Conservation (phyloP, 2,113 vertebrate genomes). For the Terrapene triunguis region DNA sequence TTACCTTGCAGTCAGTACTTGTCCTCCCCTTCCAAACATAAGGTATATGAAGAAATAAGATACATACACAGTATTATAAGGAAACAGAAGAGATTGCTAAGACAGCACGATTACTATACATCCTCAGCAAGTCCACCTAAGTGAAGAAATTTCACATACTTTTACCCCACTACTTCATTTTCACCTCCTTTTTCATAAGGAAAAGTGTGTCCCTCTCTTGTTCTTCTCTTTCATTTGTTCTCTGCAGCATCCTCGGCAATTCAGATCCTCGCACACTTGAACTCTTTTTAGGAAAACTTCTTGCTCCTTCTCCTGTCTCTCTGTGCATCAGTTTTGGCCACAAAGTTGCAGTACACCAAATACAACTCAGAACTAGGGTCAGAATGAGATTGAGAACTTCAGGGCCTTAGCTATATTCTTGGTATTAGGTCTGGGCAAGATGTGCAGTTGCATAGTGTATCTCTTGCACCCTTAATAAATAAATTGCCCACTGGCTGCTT, state of each 20-base stretch:
- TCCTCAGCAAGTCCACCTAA: not conserved
- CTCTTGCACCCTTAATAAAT: constrained; percentile 43
- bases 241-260: not conserved
- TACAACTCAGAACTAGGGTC: not conserved
- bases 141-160: not conserved
- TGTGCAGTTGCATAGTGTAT: constrained; percentile 32
- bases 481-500: constrained; percentile 41
- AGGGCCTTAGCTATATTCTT: not conserved
- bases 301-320: not conserved
- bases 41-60: constrained; percentile 38
- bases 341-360: not conserved
- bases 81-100: constrained; percentile 43
- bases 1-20: constrained; percentile 24
- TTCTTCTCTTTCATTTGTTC: not conserved
- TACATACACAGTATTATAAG: constrained; percentile 39
- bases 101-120: constrained; percentile 37
- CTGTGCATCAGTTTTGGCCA: constrained; percentile 1
- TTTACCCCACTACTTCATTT: constrained; percentile 28
- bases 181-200: not conserved
- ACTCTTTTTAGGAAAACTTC: constrained; percentile 25
- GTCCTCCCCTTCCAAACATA: constrained; percentile 12
- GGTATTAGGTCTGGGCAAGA: constrained; percentile 28
- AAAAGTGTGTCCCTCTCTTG: too few species aligned
- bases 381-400: not conserved
- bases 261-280: not conserved